Percentiles rank a stretch among this genome's conserved stretches.
These are phyloP conservation scores for Grantiella picta DNA, from an alignment of 2,113 vertebrate species.

Conservation along the genomic window DNA sequence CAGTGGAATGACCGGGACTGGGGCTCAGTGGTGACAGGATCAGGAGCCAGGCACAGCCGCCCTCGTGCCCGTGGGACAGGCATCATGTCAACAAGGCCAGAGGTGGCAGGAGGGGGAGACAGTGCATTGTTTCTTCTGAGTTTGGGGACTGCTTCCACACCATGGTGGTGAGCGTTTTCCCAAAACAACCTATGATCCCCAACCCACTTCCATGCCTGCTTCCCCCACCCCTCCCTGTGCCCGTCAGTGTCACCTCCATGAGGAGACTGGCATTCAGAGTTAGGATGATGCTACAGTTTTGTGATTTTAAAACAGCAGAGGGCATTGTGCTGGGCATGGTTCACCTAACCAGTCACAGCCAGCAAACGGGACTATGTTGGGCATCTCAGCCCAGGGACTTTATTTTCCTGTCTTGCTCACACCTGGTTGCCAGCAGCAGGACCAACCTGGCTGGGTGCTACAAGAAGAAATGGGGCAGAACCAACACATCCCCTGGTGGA, in stretches of 20 bases:
- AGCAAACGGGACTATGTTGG: accelerated
- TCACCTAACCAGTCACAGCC: accelerated
- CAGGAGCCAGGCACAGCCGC: background rate
- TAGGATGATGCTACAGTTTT: accelerated
- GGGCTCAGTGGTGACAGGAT: background rate
- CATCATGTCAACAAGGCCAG: background rate
- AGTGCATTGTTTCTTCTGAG: accelerated
- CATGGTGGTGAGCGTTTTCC: accelerated
- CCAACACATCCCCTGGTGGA: accelerated
- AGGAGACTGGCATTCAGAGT: background rate
- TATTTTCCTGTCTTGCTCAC: accelerated
- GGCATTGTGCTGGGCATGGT: background rate
- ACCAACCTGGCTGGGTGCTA: accelerated
- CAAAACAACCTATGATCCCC: background rate
- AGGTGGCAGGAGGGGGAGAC: background rate
- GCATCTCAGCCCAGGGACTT: background rate
- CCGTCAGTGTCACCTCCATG: background rate
- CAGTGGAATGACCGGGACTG: accelerated
- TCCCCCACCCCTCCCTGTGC: background rate
- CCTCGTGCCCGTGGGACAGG: accelerated
- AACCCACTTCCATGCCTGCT: background rate
- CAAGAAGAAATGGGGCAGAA: background rate
- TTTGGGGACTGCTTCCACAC: background rate
- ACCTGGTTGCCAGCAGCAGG: background rate
- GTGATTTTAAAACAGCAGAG: background rate